Conservation (phyloP, 1,140 invertebrate genomes). For the Catajapyx aquilonaris region DNA sequence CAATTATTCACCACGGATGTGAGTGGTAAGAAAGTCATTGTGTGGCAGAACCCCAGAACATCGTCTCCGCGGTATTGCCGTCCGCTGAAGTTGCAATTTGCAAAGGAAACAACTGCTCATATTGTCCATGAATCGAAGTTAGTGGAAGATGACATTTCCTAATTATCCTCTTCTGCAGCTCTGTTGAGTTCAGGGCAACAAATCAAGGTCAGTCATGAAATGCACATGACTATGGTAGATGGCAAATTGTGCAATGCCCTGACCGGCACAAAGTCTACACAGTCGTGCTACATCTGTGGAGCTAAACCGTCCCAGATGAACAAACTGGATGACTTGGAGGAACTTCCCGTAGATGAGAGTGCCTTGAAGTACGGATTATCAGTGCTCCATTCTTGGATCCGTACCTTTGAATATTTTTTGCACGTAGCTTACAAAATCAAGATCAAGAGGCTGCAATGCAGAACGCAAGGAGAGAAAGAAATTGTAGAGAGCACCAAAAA, state of each 20-base stretch:
- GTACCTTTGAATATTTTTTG: conserved; percentile 16
- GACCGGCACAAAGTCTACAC: conserved; percentile 17
- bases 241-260: conserved; percentile 22
- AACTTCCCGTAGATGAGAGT: conserved; percentile 10
- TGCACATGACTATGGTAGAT: conserved; percentile 22
- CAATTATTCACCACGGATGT: conserved; percentile 7
- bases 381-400: conserved; percentile 17
- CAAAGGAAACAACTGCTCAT: conserved; percentile 13
- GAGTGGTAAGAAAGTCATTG: conserved; percentile 10
- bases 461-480: conserved; percentile 11
- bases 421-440: conserved; percentile 17
- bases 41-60: conserved; percentile 17
- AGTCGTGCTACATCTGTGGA: conserved; percentile 19
- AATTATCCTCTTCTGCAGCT: conserved; percentile 10
- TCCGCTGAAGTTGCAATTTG: conserved; percentile 15
- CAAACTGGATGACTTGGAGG: conserved; percentile 11
- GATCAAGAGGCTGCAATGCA: conserved; percentile 13
- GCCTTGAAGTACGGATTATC: conserved; percentile 18
- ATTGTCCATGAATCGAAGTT: conserved; percentile 13
- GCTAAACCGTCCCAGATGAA: conserved; percentile 19
- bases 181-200: conserved; percentile 10
- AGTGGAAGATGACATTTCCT: conserved; percentile 12
- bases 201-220: conserved; percentile 12
- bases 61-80: conserved; percentile 18
- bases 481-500: conserved; percentile 9